Base-by-base conservation (phyloP, 2,888 invertebrate species). In the Pyrgus malvae region DNA sequence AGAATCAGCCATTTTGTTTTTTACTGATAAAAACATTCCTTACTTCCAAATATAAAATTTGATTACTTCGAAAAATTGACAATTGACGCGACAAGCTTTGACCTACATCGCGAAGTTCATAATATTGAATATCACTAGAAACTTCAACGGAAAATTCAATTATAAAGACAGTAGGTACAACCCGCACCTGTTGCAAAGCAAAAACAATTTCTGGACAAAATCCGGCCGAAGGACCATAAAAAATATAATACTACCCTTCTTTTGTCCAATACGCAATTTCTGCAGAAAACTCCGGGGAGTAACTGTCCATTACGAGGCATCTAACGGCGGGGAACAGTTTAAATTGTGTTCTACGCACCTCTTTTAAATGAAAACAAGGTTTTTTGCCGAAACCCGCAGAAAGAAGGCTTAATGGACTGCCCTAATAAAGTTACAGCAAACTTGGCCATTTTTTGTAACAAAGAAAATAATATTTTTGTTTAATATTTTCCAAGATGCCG, bases 201-300 rank as follows among this genome's bases (percentile, higher is more conserved):
- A 70, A 74, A 72, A 72, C 67, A 76, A 74, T 76, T 76, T 71
- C 57, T 61, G 55, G 63, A 61, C 67, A 57, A 66, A 68, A 77
- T 74, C 71, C 67, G 67, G 66, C 73, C 72, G 65, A 67, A 71
- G 70, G 71, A 69, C 69, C 70, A 69, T 72, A 68, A 73, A 72
- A 66, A 71, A 72, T 72, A 68, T 71, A 73, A 71, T 69, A 61
- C 66, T 68, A 60, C 64, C 66, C 62, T 60, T 65, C 70, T 66
- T 66, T 72, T 72, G 73, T 70, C 69, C 70, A 63, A 60, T 61
- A 57, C 65, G 66, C 70, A 69, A 74, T 74, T 68, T 65, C 61
- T 57, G 51, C 40, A 56, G 54, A 59, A 64, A 64, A 51, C 70
- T 67, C 64, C 58, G 46, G 65, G 69, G 69, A 65, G 60, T 60